These are phyloP conservation scores for Sphaerophoria rueppellii DNA, from an alignment of 2,888 invertebrate species.

Conservation along the genomic window DNA sequence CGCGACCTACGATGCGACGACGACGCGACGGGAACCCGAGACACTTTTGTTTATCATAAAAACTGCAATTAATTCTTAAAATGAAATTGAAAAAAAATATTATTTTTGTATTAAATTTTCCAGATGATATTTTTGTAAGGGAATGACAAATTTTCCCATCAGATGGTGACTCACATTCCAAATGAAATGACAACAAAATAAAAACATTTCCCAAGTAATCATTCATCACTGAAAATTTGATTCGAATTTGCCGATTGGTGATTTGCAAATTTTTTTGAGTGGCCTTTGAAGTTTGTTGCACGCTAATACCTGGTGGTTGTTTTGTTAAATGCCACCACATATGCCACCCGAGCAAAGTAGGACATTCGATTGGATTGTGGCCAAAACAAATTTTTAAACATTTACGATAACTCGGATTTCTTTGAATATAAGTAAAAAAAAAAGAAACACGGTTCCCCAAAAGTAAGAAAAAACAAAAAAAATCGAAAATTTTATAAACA, in stretches of 20 bases:
- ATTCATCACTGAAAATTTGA: conserved; percentile 58
- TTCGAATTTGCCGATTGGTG: conserved; percentile 47
- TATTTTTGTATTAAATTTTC: no score
- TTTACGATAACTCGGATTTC: conserved; percentile 53
- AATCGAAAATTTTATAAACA: background rate
- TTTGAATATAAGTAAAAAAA: conserved; percentile 51
- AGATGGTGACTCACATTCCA: background rate
- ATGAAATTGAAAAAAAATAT: no score
- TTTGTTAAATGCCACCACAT: conserved; percentile 45
- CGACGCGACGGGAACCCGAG: background rate
- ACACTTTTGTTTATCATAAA: conserved; percentile 4
- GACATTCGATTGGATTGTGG: conserved; percentile 67
- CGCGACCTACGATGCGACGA: background rate
- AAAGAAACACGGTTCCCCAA: conserved; percentile 37
- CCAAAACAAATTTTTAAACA: conserved; percentile 64
- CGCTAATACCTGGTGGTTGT: conserved; percentile 50
- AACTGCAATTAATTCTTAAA: background rate
- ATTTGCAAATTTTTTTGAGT: conserved; percentile 18
- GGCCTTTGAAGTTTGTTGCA: conserved; percentile 52
- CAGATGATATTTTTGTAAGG: no score
- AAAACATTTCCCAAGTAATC: conserved; percentile 25
- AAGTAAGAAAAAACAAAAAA: conserved; percentile 47
- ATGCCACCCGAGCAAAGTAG: conserved; percentile 52
- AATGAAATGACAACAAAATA: background rate
- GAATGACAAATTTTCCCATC: no score